Evolutionary conservation across 2,888 invertebrate species (phyloP), one percentile per base, ranked within the genome.

Genomic region (Epirrhoe alternata): DNA sequence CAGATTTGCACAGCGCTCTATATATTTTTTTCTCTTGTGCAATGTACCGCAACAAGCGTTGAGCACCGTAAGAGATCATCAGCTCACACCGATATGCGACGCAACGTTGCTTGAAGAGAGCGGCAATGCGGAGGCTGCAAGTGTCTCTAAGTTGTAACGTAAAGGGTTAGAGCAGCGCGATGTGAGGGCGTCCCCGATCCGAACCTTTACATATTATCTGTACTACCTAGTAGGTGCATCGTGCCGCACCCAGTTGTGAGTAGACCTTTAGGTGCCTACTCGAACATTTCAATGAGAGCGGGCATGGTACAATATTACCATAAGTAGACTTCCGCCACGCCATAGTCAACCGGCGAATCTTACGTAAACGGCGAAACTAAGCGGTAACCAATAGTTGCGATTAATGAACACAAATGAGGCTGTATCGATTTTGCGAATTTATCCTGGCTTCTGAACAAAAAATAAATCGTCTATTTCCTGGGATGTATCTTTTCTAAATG

Each of bases 281-380:
- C 69, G 56, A 54, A 68, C 57, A 68, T 75, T 70, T 66, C 69
- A 72, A 74, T 75, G 72, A 71, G 68, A 75, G 76, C 79, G 71
- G 69, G 75, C 70, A 76, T 63, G 74, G 73, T 61, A 73, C 70
- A 73, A 75, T 83, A 83, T 82, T 83, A 78, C 81, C 83, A 79
- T 83, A 83, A 77, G 75, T 70, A 84, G 79, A 76, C 84, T 86
- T 87, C 85, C 86, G 83, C 79, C 35, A 59, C 49, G 50, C 51
- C 45, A 52, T 12, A 6, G 47, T 12, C 78, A 80, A 78, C 79
- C 77, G 74, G 68, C 30, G 38, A 45, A 52, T 38, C 33, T 71
- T 65, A 68, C 69, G 65, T 67, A 69, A 69, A 73, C 70, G 62
- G 74, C 85, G 80, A 78, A 24, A 24, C 79, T 80, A 85, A 73